A percentile compares a stretch with the other conserved stretches of the same genome.
Conservation (phyloP, 2,113 vertebrate genomes). For the Amphilophus citrinellus region DNA sequence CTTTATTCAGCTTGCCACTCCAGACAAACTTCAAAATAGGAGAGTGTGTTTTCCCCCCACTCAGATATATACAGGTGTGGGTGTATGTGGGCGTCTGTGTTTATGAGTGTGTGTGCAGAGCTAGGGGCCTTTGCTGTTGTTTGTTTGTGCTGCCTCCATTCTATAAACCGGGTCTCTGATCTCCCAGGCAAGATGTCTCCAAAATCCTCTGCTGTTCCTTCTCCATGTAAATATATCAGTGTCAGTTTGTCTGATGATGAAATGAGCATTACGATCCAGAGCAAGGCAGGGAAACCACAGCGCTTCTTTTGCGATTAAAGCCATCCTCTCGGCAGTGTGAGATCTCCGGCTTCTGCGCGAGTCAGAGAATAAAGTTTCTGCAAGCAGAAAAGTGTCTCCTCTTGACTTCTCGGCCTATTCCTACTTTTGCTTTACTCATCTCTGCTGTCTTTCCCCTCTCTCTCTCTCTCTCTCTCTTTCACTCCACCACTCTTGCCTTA, state of each 20-base stretch:
- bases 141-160: slow-evolving; percentile 73
- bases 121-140: slow-evolving; percentile 73
- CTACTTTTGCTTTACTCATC: slow-evolving; percentile 47
- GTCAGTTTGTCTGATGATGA: slow-evolving; percentile 82
- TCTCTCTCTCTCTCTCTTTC: slow-evolving; percentile 13
- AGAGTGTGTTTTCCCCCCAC: slow-evolving; percentile 64
- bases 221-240: slow-evolving; percentile 84
- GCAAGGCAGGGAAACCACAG: slow-evolving; percentile 57
- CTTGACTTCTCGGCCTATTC: slow-evolving; percentile 59
- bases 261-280: slow-evolving; percentile 68
- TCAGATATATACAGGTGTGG: slow-evolving; percentile 59
- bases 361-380: slow-evolving; percentile 66
- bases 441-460: slow-evolving; percentile 20
- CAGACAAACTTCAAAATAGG: slow-evolving; percentile 80
- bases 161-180: slow-evolving; percentile 81
- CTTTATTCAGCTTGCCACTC: slow-evolving; percentile 80
- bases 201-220: slow-evolving; percentile 73
- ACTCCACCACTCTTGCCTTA: slow-evolving; percentile 56
- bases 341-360: slow-evolving; percentile 54
- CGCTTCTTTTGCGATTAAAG: slow-evolving; percentile 73
- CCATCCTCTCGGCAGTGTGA: slow-evolving; percentile 55
- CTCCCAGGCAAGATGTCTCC: slow-evolving; percentile 76
- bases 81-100: slow-evolving; percentile 57
- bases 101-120: slow-evolving; percentile 42
- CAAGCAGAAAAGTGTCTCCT: slow-evolving; percentile 55